These are phyloP conservation scores for Hirudinaria manillensis DNA, from an alignment of 2,888 invertebrate species.

Conservation along the genomic window DNA sequence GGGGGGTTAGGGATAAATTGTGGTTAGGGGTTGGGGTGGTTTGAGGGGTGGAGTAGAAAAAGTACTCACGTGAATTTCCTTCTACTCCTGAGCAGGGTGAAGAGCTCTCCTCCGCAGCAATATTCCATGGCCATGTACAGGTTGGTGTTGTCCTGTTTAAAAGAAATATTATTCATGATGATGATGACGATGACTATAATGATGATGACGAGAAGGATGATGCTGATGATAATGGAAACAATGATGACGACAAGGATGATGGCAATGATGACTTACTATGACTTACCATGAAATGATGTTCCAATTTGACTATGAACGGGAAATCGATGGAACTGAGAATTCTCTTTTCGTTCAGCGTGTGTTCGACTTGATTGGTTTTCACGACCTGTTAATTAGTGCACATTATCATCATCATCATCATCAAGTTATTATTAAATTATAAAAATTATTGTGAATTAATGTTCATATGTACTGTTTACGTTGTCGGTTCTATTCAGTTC, in stretches of 20 bases:
- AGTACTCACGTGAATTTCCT: constrained; percentile 70
- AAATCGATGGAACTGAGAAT: constrained; percentile 25
- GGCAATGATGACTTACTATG: not conserved
- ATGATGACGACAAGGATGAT: constrained; percentile 14
- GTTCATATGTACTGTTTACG: no score
- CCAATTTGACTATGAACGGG: constrained; percentile 25
- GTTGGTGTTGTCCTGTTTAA: constrained; percentile 12
- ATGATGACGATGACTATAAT: constrained; percentile 24
- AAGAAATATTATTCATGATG: not conserved
- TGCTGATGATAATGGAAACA: not conserved
- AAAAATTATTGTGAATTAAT: no score
- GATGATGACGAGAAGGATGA: constrained; percentile 27
- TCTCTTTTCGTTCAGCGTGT: constrained; percentile 26
- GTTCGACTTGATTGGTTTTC: constrained; percentile 22
- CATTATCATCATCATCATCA: no score
- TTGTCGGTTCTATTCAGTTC: no score
- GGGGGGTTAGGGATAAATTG: no score
- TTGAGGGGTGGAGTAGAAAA: not conserved
- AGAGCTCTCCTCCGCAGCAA: constrained; percentile 99
- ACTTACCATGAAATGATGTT: constrained; percentile 24
- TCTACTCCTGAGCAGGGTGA: constrained; percentile 93
- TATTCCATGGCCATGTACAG: constrained; percentile 75
- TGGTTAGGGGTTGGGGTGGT: no score
- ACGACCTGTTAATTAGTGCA: constrained; percentile 21
- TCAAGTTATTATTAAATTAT: no score